Evolutionary conservation across 2,797 vertebrate species (phyloP), one percentile per base, ranked within the genome.

Genomic region (Tokudaia muenninki): DNA sequence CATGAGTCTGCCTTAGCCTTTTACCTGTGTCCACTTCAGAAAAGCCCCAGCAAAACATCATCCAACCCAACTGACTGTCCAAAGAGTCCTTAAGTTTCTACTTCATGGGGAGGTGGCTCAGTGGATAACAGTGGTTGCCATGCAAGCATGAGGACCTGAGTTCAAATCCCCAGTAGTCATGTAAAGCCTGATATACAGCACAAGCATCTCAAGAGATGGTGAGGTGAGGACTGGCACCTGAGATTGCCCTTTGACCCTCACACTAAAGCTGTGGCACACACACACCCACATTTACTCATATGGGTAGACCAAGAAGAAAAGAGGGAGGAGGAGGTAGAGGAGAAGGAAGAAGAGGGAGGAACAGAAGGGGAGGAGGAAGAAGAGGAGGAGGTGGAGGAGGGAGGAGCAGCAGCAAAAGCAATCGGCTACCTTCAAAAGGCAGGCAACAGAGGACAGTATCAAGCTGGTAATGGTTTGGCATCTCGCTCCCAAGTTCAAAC

Each of bases 371-470:
- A 34, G 31, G 13, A 29, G 10, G 31, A 50, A 19, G 29, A 21
- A 6, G 31, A 4, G 19, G 29, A 34, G 50, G 8, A 79, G 16
- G 17, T 19, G 3, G n/a, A 59, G 11, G n/a, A 41, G 26, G 6
- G 44, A 86, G 10, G 26, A 65, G 10, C 19, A 67, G 50, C 9
- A 87, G n/a, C 22, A 57, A 21, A 90, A 88, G 59, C 84, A 94
- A 90, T 81, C 81, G 61, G 65, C 86, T 89, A 87, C 78, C 92
- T 96, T 97, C 92, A 80, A 94, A 96, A 78, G 44, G 70, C 34
- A 88, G 57, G 34, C 61, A 77, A 55, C 21, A 24, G 31, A 90
- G 31, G 94, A 96, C 59, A 47, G 55, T 34, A n/a, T 90, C 52
- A 79, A 90, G 87, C 16, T 31, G 65, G 65, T n/a, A 77, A 91